Percentiles rank a stretch among this genome's conserved stretches.
These are phyloP conservation scores for Mechanitis mazaeus DNA, from an alignment of 2,888 invertebrate species.

Conservation along the genomic window DNA sequence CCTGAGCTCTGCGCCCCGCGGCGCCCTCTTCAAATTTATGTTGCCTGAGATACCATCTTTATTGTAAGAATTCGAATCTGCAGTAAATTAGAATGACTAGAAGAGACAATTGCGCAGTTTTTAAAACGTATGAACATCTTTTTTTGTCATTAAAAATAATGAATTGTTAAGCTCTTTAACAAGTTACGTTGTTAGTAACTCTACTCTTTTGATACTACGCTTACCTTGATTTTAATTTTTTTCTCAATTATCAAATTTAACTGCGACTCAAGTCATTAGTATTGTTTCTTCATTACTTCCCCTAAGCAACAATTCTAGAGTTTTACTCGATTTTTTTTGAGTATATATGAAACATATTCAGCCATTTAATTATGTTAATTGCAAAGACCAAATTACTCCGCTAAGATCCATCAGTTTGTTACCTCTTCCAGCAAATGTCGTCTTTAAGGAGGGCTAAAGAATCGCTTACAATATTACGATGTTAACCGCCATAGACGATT, in stretches of 20 bases:
- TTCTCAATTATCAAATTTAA: too few species aligned
- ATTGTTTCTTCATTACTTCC: too few species aligned
- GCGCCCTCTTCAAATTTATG: constrained; percentile 60
- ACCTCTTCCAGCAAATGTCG: constrained; percentile 35
- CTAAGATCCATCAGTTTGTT: too few species aligned
- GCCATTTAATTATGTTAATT: too few species aligned
- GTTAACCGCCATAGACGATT: constrained; percentile 71
- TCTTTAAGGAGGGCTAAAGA: constrained; percentile 49
- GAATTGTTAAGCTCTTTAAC: background rate
- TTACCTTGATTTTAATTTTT: too few species aligned
- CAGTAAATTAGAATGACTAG: constrained; percentile 34
- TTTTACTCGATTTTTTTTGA: too few species aligned
- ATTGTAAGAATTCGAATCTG: constrained; percentile 58
- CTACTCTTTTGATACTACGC: too few species aligned
- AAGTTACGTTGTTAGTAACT: too few species aligned
- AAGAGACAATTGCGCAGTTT: constrained; percentile 31
- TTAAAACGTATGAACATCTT: background rate
- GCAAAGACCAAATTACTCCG: too few species aligned
- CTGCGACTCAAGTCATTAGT: too few species aligned
- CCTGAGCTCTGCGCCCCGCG: constrained; percentile 50
- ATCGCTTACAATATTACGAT: constrained; percentile 75
- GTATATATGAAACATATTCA: too few species aligned
- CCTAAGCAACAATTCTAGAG: too few species aligned
- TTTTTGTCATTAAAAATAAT: background rate
- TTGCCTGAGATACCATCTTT: constrained; percentile 61